These are phyloP conservation scores for Zygaena filipendulae DNA, from an alignment of 2,888 invertebrate genomes.

Conservation along the genomic window DNA sequence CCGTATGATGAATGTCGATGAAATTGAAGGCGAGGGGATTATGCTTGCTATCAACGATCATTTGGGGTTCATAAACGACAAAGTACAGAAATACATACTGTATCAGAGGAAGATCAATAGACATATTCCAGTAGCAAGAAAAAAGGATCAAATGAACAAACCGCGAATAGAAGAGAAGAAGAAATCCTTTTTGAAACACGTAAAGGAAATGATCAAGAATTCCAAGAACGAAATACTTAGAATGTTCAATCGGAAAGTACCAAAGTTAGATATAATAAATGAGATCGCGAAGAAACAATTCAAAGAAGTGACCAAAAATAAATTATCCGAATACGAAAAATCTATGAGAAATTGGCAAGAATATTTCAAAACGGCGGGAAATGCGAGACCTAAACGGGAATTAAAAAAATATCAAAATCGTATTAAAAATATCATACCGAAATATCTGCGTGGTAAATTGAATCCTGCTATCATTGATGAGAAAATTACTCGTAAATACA, in stretches of 20 bases:
- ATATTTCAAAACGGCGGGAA: constrained; percentile 25
- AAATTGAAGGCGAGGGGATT: constrained; percentile 19
- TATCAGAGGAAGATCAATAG: background rate
- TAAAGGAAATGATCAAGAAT: constrained; percentile 29
- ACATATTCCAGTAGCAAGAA: constrained; percentile 2
- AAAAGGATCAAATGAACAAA: too few species aligned
- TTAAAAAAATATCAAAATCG: constrained; percentile 20
- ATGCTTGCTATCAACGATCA: constrained; percentile 24
- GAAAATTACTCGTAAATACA: too few species aligned
- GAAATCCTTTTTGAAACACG: constrained; percentile 30
- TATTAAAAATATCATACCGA: constrained; percentile 43
- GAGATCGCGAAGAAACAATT: constrained; percentile 27
- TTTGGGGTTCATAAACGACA: constrained; percentile 22
- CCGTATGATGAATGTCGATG: constrained; percentile 25
- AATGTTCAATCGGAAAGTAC: constrained; percentile 24
- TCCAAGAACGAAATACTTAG: constrained; percentile 31
- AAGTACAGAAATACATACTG: constrained; percentile 21
- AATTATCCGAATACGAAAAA: constrained; percentile 27
- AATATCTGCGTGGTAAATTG: constrained; percentile 37
- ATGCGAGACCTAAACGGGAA: constrained; percentile 25
- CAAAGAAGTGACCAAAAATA: constrained; percentile 24
- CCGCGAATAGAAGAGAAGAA: constrained; percentile 16
- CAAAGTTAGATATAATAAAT: constrained; percentile 30
- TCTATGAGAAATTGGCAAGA: constrained; percentile 39
- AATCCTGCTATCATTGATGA: constrained; percentile 23